Evolutionary conservation across 2,888 invertebrate species (phyloP), one percentile per base, ranked within the genome.

Genomic region (Calameuta filiformis): DNA sequence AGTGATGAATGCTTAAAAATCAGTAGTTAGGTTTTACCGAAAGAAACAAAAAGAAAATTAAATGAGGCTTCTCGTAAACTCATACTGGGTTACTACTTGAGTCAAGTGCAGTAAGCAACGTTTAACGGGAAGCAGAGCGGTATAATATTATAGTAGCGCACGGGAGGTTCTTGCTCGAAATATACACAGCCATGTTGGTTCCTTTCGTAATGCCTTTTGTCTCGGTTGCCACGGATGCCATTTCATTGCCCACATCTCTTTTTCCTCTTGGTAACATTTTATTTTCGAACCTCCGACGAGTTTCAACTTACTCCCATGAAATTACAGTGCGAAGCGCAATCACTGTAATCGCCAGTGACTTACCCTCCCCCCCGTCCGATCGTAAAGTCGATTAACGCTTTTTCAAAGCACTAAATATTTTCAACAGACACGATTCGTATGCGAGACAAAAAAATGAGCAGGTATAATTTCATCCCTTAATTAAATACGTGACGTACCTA

Each of bases 401-500:
- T 56, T 56, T 56, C 23, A 23, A 56, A 9, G 2, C 23, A 56
- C 0, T 56, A 56, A 56, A 9, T 9, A 6, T 56, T 56, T 2
- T 56, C 9, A 9, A 23, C 23, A 9, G 56, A 2, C 23, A 56
- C 56, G 56, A 56, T 56, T 56, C 9, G 23, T 56, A 56, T 6
- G 23, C 2, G 56, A 23, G 4, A n/a, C n/a, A 56, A 23, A 40
- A 23, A 56, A 56, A 56, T 56, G 0, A 56, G 23, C 1, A 23
- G 23, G 56, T 56, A 56, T 56, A 56, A 56, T 23, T 56, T 56
- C 56, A 56, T 56, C 56, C 56, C 56, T 56, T 56, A 56, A 56
- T 56, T 56, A 56, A 56, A 56, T 23, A 31, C 71, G n/a, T 81
- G 80, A 85, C 89, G 78, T 89, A 89, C 89, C 89, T 85, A 89